phyloP scores from a whole-genome alignment of 2,797 vertebrate species.

The Prunella strophiata region DNA sequence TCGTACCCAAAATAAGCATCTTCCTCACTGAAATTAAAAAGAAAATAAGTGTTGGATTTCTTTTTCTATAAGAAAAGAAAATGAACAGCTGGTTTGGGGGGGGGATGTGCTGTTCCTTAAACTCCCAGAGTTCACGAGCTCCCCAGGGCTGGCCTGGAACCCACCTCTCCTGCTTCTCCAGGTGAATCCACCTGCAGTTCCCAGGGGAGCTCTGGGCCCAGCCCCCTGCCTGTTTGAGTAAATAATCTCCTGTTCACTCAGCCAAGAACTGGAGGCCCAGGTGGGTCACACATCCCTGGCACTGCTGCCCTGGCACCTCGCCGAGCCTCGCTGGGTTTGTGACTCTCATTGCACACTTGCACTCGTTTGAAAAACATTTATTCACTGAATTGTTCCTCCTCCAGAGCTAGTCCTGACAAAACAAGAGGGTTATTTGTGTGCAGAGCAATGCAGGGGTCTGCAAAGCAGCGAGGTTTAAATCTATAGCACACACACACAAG shows the following conservation, averaged over 20 bases:
- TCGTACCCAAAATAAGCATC: background rate
- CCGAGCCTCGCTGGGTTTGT: background rate
- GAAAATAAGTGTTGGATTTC: background rate
- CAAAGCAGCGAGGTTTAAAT: background rate
- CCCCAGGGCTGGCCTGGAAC: background rate
- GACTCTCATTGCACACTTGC: background rate
- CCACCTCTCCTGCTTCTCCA: background rate
- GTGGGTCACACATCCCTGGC: background rate
- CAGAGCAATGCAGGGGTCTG: background rate
- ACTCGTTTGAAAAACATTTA: background rate
- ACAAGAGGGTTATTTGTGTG: background rate
- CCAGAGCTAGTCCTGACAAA: background rate
- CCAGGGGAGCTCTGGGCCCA: background rate
- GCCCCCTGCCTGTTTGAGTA: background rate
- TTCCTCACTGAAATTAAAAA: slow-evolving; percentile 1
- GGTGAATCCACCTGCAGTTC: background rate
- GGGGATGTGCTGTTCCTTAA: slow-evolving; percentile 6
- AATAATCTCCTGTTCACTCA: background rate
- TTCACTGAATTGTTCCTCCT: background rate
- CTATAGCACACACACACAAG: background rate
- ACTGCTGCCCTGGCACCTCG: background rate
- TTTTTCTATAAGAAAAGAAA: slow-evolving; percentile 64
- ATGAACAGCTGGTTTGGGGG: background rate
- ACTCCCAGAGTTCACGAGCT: background rate
- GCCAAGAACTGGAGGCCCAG: background rate